phyloP scores from a whole-genome alignment of 2,113 vertebrate genomes.

The Eulemur macaco region DNA sequence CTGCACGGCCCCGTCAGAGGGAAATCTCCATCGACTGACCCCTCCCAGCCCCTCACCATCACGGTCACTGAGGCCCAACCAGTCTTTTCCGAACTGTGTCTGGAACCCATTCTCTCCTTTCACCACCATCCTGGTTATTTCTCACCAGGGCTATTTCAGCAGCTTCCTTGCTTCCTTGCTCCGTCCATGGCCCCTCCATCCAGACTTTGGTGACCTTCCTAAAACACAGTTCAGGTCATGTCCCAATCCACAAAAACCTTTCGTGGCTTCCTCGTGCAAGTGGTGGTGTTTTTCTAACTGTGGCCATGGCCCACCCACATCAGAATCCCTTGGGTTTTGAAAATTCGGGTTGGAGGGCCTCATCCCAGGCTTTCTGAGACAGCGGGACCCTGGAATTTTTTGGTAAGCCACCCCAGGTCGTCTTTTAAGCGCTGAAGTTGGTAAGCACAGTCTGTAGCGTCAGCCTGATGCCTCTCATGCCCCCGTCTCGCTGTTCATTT shows the following conservation, averaged over 20 bases:
- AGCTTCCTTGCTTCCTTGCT: neutral
- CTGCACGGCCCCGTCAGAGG: neutral
- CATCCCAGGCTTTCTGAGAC: neutral
- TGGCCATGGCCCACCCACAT: neutral
- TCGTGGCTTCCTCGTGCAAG: neutral
- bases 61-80: too few relatives aligned
- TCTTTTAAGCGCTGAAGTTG: neutral
- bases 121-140: neutral
- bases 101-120: neutral
- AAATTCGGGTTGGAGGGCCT: neutral
- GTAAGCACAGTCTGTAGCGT: neutral
- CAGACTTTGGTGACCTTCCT: neutral
- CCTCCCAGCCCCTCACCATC: too few relatives aligned
- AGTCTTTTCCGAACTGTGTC: neutral
- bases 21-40: neutral
- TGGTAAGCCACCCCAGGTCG: neutral
- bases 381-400: neutral
- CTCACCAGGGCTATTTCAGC: neutral
- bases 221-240: neutral
- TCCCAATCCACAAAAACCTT: neutral
- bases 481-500: neutral
- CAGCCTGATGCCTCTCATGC: too few relatives aligned
- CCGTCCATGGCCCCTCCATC: fast-evolving
- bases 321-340: neutral
- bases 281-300: neutral